Base-by-base conservation (phyloP, 23 tunicate species). In the Halocynthia aurantium region DNA sequence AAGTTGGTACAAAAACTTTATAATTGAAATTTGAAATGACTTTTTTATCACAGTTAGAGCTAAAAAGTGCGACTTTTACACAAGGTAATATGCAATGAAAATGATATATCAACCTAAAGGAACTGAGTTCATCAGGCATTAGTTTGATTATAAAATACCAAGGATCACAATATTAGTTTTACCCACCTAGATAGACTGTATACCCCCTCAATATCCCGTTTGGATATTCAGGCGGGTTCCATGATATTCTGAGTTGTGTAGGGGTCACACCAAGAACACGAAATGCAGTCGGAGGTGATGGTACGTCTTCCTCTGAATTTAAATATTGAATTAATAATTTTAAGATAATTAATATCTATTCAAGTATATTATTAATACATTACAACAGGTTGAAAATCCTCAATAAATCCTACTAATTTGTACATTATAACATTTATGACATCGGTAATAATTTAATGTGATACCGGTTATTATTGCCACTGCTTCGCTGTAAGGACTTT, bases 201-300 rank as follows among this genome's bases (percentile, higher is more conserved):
- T 92, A 92, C 15, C 89, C 85, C 31, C 76, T 53, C 53, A 92
- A 57, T n/a, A 66, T 57, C 10, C 98, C 98, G 57, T 92, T 92
- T 5, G 80, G 77, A 22, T 57, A 70, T 67, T 86, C 91, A 5
- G 98, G 98, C 6, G 82, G 62, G 62, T 77, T 76, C 98, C 98
- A 92, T 58, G 81, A 51, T 15, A 92, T 53, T 56, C 92, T 57
- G 12, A 92, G 60, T 79, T 92, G 88, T 44, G 76, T 81, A 53
- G 91, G 85, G 7, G 91, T 79, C n/a, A 84, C 53, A 21, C 85
- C 88, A 11, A 92, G 68, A 56, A 86, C 84, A n/a, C 85, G 84
- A 53, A 92, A 81, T 68, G 57, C 50, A 51, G 69, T 53, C 11
- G 98, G 98, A 53, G 93, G 85, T 49, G 84, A 69, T 20, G 98